A percentile compares a stretch with the other conserved stretches of the same genome.
Evolutionary conservation across 2,888 invertebrate genomes (phyloP).

Genomic region (Himalopsyche japonica): DNA sequence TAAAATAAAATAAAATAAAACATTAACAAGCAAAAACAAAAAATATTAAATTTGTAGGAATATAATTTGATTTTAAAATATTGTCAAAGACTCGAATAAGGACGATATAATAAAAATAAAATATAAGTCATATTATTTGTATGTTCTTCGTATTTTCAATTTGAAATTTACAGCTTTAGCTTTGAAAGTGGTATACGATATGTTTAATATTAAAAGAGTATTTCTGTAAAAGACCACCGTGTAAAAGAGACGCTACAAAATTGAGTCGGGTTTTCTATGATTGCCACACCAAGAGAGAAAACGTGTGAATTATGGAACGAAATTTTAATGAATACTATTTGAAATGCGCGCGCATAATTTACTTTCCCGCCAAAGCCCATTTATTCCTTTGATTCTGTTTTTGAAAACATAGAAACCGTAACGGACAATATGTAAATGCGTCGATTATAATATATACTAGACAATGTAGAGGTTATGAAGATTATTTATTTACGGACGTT

Average conservation of each 20-base stretch:
- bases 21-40: too few species aligned
- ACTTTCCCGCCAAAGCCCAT: neutral
- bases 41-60: too few species aligned
- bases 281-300: neutral
- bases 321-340: slow-evolving; percentile 25
- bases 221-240: neutral
- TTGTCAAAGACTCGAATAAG: too few species aligned
- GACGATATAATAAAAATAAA: too few species aligned
- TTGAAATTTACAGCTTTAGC: too few species aligned
- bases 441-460: neutral
- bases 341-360: slow-evolving; percentile 23
- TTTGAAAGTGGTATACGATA: too few species aligned
- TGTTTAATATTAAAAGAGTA: too few species aligned
- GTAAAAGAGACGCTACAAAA: neutral
- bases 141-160: too few species aligned
- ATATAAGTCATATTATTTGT: too few species aligned
- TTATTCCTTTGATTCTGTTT: neutral
- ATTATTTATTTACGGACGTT: too few species aligned
- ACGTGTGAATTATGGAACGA: slow-evolving; percentile 11
- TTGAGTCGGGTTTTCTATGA: neutral
- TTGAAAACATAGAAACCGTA: neutral
- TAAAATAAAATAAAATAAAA: too few species aligned
- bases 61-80: too few species aligned
- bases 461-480: neutral
- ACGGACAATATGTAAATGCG: neutral